These are phyloP conservation scores for Dinocampus coccinellae DNA, from an alignment of 2,888 invertebrate species.

Conservation along the genomic window DNA sequence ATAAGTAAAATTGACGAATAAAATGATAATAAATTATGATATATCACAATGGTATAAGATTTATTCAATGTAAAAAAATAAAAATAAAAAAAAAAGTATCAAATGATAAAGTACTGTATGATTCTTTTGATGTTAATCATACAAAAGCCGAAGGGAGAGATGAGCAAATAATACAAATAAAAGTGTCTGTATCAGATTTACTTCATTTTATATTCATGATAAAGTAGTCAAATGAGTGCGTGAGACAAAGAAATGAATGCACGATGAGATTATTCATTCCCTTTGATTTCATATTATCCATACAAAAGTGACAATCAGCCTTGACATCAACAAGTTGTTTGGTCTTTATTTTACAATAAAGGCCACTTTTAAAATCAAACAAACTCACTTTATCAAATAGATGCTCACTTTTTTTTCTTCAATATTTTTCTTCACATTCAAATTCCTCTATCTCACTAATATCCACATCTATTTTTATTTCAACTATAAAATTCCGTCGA, in stretches of 20 bases:
- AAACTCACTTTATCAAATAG: neutral
- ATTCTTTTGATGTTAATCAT: too few species aligned
- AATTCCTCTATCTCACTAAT: too few species aligned
- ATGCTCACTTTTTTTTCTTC: neutral
- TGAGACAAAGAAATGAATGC: conserved; percentile 22
- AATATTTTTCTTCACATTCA: too few species aligned
- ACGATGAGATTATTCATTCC: neutral
- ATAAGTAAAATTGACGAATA: neutral
- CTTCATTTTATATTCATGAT: neutral
- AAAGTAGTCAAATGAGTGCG: conserved; percentile 13
- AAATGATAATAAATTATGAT: neutral
- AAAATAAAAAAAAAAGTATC: too few species aligned
- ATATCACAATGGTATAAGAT: neutral
- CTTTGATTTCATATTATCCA: conserved; percentile 17
- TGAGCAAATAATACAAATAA: neutral
- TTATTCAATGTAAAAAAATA: neutral
- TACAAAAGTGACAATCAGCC: conserved; percentile 42
- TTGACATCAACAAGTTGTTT: conserved; percentile 59
- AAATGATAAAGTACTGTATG: neutral
- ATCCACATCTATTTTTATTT: too few species aligned
- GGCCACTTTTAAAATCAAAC: conserved; percentile 39
- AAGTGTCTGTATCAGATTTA: neutral
- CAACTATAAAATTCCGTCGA: too few species aligned
- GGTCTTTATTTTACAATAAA: conserved; percentile 57
- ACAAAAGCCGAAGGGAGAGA: too few species aligned